These are phyloP conservation scores for Cryptoleucopteryx plumbea DNA, from an alignment of 2,113 vertebrate genomes.

Conservation along the genomic window DNA sequence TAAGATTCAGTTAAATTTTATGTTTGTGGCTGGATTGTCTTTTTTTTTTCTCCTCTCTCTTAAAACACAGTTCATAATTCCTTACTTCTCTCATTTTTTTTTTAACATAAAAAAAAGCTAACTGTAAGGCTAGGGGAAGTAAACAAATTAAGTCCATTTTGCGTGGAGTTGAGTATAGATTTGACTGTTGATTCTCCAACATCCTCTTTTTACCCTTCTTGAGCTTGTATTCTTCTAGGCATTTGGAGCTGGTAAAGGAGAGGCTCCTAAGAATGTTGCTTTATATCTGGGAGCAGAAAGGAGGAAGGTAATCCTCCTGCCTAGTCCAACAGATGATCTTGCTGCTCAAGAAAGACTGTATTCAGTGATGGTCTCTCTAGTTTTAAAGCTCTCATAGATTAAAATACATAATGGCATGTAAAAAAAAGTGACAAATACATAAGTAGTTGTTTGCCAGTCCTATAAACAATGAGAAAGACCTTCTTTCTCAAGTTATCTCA, in stretches of 20 bases:
- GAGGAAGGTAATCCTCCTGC: neutral
- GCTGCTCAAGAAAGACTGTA: rapidly evolving
- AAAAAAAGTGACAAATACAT: neutral
- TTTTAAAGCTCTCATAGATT: neutral
- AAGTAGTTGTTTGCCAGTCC: neutral
- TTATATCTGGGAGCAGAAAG: neutral
- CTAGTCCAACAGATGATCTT: rapidly evolving
- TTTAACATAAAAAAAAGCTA: neutral
- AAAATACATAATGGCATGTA: neutral
- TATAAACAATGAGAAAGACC: neutral
- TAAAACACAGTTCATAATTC: neutral
- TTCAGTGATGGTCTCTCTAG: neutral
- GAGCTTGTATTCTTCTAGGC: neutral
- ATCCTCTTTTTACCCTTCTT: neutral
- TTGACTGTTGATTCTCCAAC: neutral
- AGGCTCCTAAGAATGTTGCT: neutral
- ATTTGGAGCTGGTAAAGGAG: neutral
- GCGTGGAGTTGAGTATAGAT: neutral
- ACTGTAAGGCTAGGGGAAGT: neutral
- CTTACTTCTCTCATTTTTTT: neutral
- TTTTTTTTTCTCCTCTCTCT: rapidly evolving
- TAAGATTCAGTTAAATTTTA: neutral
- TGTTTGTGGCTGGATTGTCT: neutral
- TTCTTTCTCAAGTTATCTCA: neutral
- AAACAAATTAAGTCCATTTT: neutral